Conservation (phyloP, 2,797 vertebrate species). For the Clarias pachynema region DNA sequence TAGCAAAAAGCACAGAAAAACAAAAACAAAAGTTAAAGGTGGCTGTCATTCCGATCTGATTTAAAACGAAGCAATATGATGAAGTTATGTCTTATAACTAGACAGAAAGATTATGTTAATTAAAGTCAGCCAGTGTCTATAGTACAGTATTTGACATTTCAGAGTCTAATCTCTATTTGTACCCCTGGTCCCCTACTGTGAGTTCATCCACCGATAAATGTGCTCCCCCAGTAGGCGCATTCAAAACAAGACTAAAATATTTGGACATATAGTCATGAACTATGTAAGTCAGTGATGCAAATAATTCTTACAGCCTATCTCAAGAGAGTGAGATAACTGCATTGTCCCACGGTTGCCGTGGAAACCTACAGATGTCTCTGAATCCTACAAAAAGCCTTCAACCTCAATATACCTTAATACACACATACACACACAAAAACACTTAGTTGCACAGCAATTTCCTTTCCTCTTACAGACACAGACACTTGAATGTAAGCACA, state of each 20-base stretch:
- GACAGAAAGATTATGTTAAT: slow-evolving; percentile 37
- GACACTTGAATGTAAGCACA: slow-evolving; percentile 18
- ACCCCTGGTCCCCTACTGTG: slow-evolving; percentile 33
- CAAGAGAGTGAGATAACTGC: slow-evolving; percentile 50
- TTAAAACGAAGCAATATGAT: slow-evolving; percentile 32
- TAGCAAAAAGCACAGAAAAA: slow-evolving; percentile 40
- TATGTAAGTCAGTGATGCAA: slow-evolving; percentile 49
- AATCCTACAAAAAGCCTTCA: slow-evolving; percentile 55
- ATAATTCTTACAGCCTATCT: slow-evolving; percentile 49
- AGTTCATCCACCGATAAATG: slow-evolving; percentile 14
- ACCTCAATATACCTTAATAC: slow-evolving; percentile 33
- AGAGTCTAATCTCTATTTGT: neutral
- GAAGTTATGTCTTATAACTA: slow-evolving; percentile 34
- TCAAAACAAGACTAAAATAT: slow-evolving; percentile 39
- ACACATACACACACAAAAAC: slow-evolving; percentile 31
- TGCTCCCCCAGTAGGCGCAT: neutral
- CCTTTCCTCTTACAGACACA: slow-evolving; percentile 40
- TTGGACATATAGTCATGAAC: slow-evolving; percentile 27
- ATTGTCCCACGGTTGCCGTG: slow-evolving; percentile 56
- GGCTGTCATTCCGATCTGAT: slow-evolving; percentile 4
- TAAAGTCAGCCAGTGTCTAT: slow-evolving; percentile 28
- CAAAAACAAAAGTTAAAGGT: slow-evolving; percentile 4
- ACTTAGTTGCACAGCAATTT: slow-evolving; percentile 41
- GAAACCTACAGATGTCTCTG: slow-evolving; percentile 58
- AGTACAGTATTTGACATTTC: slow-evolving; percentile 15